Evolutionary conservation across 2,797 vertebrate species (phyloP).

Genomic region (Streptopelia turtur): DNA sequence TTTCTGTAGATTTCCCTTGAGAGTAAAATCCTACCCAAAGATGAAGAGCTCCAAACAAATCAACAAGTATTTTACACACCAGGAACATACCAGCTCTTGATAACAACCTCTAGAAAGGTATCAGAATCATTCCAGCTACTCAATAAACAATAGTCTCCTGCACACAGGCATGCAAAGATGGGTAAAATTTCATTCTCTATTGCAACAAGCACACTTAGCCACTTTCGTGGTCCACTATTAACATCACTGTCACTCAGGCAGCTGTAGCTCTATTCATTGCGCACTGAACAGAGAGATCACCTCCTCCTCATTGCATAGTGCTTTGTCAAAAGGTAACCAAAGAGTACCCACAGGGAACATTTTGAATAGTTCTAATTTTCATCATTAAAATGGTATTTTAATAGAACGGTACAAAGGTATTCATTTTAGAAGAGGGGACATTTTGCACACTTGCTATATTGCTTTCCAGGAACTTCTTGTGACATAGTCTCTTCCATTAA

Average conservation of each 20-base stretch:
- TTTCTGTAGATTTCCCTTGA: not conserved
- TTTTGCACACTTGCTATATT: not conserved
- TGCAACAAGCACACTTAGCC: not conserved
- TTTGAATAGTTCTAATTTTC: not conserved
- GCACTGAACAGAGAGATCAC: not conserved
- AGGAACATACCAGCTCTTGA: not conserved
- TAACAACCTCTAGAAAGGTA: not conserved
- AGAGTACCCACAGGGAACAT: not conserved
- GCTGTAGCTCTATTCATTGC: not conserved
- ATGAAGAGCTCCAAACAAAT: not conserved
- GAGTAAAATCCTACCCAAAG: not conserved
- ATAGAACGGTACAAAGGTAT: not conserved
- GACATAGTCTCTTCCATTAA: not conserved
- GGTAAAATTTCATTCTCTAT: not conserved
- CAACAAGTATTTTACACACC: not conserved
- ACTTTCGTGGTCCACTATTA: not conserved
- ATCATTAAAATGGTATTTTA: not conserved
- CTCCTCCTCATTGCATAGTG: not conserved
- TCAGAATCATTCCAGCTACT: not conserved
- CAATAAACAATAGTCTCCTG: not conserved
- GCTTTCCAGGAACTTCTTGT: not conserved
- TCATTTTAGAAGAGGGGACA: not conserved
- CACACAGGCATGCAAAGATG: not conserved
- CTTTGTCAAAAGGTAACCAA: not conserved
- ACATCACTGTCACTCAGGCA: not conserved